phyloP scores from a whole-genome alignment of 2,113 vertebrate genomes.

The Rhinichthys klamathensis region DNA sequence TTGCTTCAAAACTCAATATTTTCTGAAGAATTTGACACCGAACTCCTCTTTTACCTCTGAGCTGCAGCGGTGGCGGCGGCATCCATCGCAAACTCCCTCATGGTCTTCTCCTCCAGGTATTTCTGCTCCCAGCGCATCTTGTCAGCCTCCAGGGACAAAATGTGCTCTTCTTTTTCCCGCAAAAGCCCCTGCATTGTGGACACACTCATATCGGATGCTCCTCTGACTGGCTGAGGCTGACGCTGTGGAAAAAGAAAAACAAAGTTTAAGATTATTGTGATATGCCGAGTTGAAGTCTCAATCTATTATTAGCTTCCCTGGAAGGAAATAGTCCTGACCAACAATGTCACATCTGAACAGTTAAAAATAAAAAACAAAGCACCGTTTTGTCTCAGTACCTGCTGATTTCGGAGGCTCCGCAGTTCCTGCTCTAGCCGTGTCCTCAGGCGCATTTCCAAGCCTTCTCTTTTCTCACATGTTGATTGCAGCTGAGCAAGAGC shows the following conservation, averaged over 20 bases:
- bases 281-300: constrained; percentile 13
- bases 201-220: constrained; percentile 64
- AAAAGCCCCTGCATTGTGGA: constrained; percentile 82
- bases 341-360: background rate
- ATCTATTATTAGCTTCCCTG: background rate
- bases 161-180: constrained; percentile 90
- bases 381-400: constrained; percentile 73
- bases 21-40: background rate
- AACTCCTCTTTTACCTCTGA: constrained; percentile 75
- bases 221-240: constrained; percentile 68
- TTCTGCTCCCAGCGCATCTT: constrained; percentile 99
- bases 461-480: constrained; percentile 92
- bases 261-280: background rate
- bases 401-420: constrained; percentile 88
- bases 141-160: constrained; percentile 93
- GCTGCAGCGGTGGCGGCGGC: constrained; percentile 91
- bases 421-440: constrained; percentile 94
- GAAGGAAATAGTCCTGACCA: background rate
- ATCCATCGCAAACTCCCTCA: constrained; percentile 98
- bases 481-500: constrained; percentile 92
- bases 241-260: constrained; percentile 70
- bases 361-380: background rate
- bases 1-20: background rate
- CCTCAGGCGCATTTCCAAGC: constrained; percentile 87
- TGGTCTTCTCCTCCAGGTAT: constrained; percentile 96